Conservation (phyloP, 2,113 vertebrate species). For the Petroica traversi region DNA sequence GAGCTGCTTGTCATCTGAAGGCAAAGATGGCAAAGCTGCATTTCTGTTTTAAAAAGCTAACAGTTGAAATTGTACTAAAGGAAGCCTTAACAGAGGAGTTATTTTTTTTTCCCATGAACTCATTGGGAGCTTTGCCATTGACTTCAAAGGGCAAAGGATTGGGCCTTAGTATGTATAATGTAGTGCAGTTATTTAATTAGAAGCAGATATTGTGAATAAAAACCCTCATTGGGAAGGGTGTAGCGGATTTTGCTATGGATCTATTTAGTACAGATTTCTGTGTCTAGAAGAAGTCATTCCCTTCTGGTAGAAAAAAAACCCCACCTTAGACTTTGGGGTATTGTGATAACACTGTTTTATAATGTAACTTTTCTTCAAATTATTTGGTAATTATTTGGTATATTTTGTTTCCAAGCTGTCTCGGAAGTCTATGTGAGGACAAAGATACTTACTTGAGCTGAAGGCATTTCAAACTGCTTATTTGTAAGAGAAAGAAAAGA, state of each 20-base stretch:
- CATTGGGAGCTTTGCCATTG: conserved; percentile 12
- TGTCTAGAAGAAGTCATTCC: background rate
- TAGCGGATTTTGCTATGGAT: background rate
- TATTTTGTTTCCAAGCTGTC: background rate
- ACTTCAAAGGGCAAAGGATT: background rate
- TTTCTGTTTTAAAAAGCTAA: background rate
- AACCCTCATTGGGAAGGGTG: background rate
- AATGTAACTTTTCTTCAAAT: background rate
- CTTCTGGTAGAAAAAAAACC: background rate
- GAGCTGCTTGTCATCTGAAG: background rate
- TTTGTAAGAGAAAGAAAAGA: background rate
- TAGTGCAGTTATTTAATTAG: conserved; percentile 31
- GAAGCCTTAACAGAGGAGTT: background rate
- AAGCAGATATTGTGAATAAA: conserved; percentile 21
- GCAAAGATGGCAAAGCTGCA: background rate
- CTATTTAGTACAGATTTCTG: background rate
- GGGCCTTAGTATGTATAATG: background rate
- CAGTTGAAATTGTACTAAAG: background rate
- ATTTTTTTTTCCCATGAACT: background rate
- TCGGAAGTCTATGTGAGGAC: background rate
- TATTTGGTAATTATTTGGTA: background rate
- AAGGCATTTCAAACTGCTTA: background rate
- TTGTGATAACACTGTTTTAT: background rate
- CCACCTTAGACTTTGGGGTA: background rate
- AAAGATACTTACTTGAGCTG: background rate